Conservation (phyloP, 2,113 vertebrate species). For the Agelaius tricolor region DNA sequence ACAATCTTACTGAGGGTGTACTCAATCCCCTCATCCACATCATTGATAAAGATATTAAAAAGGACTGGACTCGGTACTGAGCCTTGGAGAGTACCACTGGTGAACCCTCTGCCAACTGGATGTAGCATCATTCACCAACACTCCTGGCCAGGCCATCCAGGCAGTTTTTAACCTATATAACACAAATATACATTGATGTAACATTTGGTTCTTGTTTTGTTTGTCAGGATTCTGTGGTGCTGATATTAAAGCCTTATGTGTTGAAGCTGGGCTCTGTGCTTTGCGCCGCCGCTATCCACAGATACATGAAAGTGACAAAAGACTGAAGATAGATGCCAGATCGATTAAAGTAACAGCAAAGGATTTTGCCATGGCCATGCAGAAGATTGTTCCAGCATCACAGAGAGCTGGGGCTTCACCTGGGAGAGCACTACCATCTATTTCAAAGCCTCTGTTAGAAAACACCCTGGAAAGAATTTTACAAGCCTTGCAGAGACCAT, state of each 20-base stretch:
- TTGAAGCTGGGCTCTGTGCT: conserved; percentile 90
- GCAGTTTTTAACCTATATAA: neutral
- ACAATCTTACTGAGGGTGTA: neutral
- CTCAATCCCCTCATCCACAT: neutral
- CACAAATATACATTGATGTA: neutral
- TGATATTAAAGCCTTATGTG: conserved; percentile 91
- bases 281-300: conserved; percentile 91
- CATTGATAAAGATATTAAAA: neutral
- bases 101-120: neutral
- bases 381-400: conserved; percentile 87
- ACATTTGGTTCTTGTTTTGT: neutral
- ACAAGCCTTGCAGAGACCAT: conserved; percentile 78
- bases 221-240: conserved; percentile 92
- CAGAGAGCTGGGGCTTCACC: conserved; percentile 86
- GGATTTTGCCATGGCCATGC: conserved; percentile 89
- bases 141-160: neutral
- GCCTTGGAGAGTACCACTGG: neutral
- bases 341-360: conserved; percentile 84
- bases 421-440: conserved; percentile 80
- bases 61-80: neutral
- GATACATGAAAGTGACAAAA: conserved; percentile 87
- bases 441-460: conserved; percentile 83
- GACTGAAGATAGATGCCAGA: conserved; percentile 71
- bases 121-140: neutral
- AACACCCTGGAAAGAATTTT: conserved; percentile 77